Evolutionary conservation across 2,888 invertebrate genomes (phyloP).

Genomic region (Lypha dubia): DNA sequence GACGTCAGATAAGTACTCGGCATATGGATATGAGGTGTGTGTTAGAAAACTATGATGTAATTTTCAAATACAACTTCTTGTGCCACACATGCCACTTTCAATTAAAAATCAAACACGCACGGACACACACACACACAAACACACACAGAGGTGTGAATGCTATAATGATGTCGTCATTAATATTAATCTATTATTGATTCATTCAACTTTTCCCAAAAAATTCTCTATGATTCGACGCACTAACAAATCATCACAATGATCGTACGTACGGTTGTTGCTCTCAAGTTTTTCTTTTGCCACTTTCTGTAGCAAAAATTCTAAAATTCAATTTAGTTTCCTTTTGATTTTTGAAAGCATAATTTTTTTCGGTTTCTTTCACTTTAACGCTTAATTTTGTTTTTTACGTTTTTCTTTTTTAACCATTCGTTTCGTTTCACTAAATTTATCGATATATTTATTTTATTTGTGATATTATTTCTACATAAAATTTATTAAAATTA

Average conservation of each 20-base stretch:
- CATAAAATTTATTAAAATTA: constrained; percentile 14
- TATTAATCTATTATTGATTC: constrained; percentile 28
- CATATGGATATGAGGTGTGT: constrained; percentile 27
- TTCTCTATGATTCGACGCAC: constrained; percentile 61
- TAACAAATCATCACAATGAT: not conserved
- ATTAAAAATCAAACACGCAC: constrained; percentile 30
- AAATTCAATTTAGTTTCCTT: constrained; percentile 64
- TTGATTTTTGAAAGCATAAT: constrained; percentile 61
- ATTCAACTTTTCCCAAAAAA: constrained; percentile 28
- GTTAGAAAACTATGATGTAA: constrained; percentile 56
- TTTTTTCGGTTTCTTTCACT: constrained; percentile 54
- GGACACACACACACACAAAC: too few species aligned
- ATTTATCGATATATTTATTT: constrained; percentile 49
- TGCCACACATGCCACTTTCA: constrained; percentile 49
- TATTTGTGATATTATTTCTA: constrained; percentile 30
- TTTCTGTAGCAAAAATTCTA: constrained; percentile 46
- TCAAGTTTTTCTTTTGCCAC: not conserved
- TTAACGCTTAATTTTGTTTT: constrained; percentile 56
- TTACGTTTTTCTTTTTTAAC: constrained; percentile 18
- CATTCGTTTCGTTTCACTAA: constrained; percentile 46
- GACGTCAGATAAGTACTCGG: constrained; percentile 59
- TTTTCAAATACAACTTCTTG: constrained; percentile 27
- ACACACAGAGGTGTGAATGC: constrained; percentile 8
- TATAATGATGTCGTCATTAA: constrained; percentile 35
- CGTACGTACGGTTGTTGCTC: constrained; percentile 16